These are phyloP conservation scores for Serilophus lunatus DNA, from an alignment of 2,113 vertebrate species.

Conservation along the genomic window DNA sequence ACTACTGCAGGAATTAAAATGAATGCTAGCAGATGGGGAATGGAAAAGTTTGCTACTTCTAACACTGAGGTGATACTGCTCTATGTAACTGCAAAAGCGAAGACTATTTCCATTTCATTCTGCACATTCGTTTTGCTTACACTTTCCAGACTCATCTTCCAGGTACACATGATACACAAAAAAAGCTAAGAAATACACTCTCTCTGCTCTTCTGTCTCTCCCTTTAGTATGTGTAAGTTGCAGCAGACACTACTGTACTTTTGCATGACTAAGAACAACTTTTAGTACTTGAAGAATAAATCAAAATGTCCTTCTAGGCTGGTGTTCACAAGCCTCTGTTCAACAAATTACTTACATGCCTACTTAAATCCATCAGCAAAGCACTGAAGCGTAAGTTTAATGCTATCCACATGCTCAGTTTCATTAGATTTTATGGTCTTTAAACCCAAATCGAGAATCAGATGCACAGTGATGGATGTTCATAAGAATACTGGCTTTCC, in stretches of 20 bases:
- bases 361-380: neutral
- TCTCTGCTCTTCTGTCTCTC: neutral
- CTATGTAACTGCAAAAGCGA: neutral
- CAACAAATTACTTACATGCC: neutral
- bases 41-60: slow-evolving; percentile 32
- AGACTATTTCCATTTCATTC: neutral
- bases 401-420: neutral
- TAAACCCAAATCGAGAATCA: neutral
- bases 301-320: neutral
- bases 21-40: neutral
- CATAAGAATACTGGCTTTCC: neutral
- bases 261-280: neutral
- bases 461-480: neutral
- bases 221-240: neutral
- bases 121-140: neutral
- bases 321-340: neutral
- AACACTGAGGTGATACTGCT: neutral
- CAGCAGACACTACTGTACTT: neutral
- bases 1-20: neutral
- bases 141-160: neutral
- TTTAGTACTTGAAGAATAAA: neutral
- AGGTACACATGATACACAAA: neutral
- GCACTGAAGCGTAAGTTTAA: neutral
- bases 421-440: neutral
- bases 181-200: neutral